Conservation (phyloP, 1,140 invertebrate species). For the Acyrthosiphon pisum region DNA sequence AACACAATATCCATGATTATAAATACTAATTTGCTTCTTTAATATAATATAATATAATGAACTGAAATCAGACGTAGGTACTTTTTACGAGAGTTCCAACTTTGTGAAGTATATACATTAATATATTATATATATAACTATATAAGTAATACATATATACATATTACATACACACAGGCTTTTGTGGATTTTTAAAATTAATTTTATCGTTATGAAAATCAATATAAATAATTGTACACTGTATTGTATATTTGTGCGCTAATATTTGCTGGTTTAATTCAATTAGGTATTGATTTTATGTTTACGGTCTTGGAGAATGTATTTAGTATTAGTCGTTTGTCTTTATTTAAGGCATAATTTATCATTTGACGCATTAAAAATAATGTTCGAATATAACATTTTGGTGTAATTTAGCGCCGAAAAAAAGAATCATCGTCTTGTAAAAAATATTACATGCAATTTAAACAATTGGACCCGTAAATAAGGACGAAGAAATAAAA, state of each 20-base stretch:
- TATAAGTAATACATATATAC: too few species aligned
- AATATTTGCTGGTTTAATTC: not conserved
- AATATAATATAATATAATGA: too few species aligned
- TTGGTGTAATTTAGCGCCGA: not conserved
- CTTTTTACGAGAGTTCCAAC: too few species aligned
- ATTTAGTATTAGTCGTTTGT: not conserved
- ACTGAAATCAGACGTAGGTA: too few species aligned
- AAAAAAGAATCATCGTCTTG: not conserved
- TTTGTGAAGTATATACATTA: too few species aligned
- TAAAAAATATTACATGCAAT: constrained; percentile 30
- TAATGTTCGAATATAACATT: not conserved
- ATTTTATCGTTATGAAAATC: not conserved
- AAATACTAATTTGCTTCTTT: too few species aligned
- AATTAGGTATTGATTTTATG: not conserved
- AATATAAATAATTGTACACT: not conserved
- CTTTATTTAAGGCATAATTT: not conserved
- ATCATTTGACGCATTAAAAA: constrained; percentile 2
- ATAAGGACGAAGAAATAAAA: not conserved
- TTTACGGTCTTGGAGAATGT: not conserved
- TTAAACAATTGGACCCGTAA: constrained; percentile 1
- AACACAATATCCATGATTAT: too few species aligned
- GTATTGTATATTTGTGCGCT: not conserved
- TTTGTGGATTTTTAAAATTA: too few species aligned
- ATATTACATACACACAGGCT: too few species aligned
- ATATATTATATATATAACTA: too few species aligned